Evolutionary conservation across 2,113 vertebrate genomes (phyloP).

Genomic region (Nymphicus hollandicus): DNA sequence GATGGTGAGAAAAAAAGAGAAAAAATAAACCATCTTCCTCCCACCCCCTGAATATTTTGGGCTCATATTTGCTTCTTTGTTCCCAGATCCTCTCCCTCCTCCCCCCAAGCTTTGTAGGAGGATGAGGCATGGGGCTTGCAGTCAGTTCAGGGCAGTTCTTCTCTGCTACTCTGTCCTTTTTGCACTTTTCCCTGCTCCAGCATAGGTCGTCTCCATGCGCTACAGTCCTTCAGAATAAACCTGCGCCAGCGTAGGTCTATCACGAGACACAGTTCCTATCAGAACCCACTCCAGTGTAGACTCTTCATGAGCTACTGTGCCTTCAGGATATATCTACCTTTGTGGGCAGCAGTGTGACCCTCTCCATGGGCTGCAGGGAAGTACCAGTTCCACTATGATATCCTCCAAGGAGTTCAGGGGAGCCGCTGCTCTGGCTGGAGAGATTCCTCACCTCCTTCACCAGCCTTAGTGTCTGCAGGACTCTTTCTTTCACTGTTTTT

Average conservation of each 20-base stretch:
- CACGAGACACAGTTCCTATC: background rate
- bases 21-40: background rate
- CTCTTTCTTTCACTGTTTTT: background rate
- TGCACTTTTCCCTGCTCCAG: background rate
- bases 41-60: background rate
- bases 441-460: background rate
- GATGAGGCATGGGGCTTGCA: background rate
- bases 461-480: background rate
- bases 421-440: background rate
- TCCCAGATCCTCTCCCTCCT: background rate
- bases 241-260: background rate
- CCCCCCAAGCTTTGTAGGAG: rapidly evolving
- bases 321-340: background rate
- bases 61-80: background rate
- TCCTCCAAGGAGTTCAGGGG: background rate
- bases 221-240: background rate
- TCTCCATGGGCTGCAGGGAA: background rate
- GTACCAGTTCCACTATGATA: rapidly evolving
- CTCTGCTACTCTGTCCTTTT: background rate
- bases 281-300: rapidly evolving
- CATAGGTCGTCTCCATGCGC: background rate
- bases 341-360: rapidly evolving
- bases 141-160: background rate
- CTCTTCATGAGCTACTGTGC: rapidly evolving
- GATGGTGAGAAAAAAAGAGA: background rate